phyloP scores from a whole-genome alignment of 2,113 vertebrate species.

The Antennarius striatus region DNA sequence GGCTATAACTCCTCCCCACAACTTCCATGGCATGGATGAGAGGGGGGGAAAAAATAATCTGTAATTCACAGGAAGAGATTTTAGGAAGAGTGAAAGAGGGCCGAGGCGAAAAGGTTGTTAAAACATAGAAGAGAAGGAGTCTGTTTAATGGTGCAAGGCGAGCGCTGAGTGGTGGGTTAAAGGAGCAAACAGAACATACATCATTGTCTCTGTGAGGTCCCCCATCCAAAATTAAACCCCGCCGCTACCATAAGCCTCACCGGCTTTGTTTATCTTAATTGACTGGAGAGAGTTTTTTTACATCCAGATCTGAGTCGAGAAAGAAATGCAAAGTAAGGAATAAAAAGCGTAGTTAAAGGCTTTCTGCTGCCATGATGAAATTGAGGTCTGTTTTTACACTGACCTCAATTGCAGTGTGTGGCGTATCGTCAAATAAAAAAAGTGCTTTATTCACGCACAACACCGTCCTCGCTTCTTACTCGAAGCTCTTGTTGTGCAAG shows the following conservation, averaged over 20 bases:
- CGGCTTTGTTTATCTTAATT: conserved; percentile 5
- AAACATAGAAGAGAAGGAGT: conserved; percentile 67
- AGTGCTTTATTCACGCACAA: conserved; percentile 46
- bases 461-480: conserved; percentile 43
- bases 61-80: conserved; percentile 74
- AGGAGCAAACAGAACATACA: conserved; percentile 55
- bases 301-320: conserved; percentile 3
- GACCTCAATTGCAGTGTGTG: conserved; percentile 63
- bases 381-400: conserved; percentile 52
- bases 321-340: conserved; percentile 6
- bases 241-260: neutral
- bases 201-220: conserved; percentile 56
- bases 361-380: conserved; percentile 27
- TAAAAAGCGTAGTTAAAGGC: conserved; percentile 18
- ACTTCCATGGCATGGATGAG: conserved; percentile 65
- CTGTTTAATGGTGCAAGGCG: conserved; percentile 48
- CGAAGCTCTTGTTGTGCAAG: conserved; percentile 43
- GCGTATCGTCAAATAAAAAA: conserved; percentile 8
- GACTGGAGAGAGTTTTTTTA: conserved; percentile 11
- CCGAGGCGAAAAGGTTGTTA: conserved; percentile 68
- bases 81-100: conserved; percentile 58
- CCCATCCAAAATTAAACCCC: conserved; percentile 12
- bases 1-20: conserved; percentile 74
- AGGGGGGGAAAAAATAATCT: conserved; percentile 56
- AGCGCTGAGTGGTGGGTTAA: conserved; percentile 48